Conservation (phyloP, 2,113 vertebrate species). For the Neolamprologus sp. region DNA sequence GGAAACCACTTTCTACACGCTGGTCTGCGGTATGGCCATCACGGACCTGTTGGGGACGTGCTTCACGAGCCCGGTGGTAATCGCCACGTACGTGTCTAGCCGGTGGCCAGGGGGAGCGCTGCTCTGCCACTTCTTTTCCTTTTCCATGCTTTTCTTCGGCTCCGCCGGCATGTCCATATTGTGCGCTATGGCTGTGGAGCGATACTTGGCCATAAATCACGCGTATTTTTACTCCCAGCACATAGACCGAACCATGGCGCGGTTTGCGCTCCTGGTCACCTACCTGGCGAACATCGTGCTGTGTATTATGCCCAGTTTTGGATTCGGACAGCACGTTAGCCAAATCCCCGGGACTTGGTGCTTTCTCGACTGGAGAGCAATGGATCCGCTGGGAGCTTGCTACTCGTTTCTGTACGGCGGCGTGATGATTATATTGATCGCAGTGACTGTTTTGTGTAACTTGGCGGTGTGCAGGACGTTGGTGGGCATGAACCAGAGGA, state of each 20-base stretch:
- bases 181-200: conserved; percentile 77
- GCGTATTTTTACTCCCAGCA: conserved; percentile 76
- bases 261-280: conserved; percentile 60
- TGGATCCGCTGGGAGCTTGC: conserved; percentile 59
- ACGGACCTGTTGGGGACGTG: conserved; percentile 77
- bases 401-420: conserved; percentile 74
- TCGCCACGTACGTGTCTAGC: conserved; percentile 70
- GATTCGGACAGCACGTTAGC: conserved; percentile 67
- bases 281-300: conserved; percentile 68
- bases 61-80: conserved; percentile 78
- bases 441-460: conserved; percentile 71
- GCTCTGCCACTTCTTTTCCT: conserved; percentile 78
- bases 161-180: conserved; percentile 76
- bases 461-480: conserved; percentile 72
- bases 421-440: conserved; percentile 70
- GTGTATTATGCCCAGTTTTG: conserved; percentile 74
- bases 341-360: conserved; percentile 77
- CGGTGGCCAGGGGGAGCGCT: conserved; percentile 71
- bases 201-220: conserved; percentile 76
- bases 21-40: conserved; percentile 78
- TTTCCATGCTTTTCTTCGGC: conserved; percentile 80
- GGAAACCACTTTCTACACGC: conserved; percentile 77
- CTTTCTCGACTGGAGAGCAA: conserved; percentile 73
- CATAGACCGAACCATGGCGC: conserved; percentile 68
- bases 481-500: conserved; percentile 73